phyloP scores from a whole-genome alignment of 35 echinoderm and acorn worm genomes.

The Chiridota heheva region DNA sequence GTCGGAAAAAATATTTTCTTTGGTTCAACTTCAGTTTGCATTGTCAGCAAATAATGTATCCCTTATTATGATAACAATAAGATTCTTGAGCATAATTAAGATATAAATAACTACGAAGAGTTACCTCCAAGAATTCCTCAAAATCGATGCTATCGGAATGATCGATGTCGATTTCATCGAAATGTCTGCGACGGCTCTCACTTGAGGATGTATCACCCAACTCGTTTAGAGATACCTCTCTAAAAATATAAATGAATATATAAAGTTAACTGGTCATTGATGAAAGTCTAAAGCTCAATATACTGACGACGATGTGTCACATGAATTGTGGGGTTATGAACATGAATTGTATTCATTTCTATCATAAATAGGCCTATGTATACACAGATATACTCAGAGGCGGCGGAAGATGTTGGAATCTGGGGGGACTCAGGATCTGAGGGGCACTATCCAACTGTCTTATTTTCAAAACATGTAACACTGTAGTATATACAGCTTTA shows the following conservation, averaged over 20 bases:
- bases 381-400: no score
- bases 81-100: background rate
- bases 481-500: no score
- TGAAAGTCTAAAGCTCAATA: background rate
- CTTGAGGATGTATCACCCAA: slow-evolving; percentile 64
- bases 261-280: background rate
- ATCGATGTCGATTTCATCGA: slow-evolving; percentile 74
- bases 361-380: no score
- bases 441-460: no score
- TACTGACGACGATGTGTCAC: no score
- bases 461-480: no score
- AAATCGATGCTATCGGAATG: slow-evolving; percentile 87
- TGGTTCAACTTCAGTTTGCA: background rate
- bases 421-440: no score
- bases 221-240: slow-evolving; percentile 53
- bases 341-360: no score
- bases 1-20: background rate
- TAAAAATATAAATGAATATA: slow-evolving; percentile 10
- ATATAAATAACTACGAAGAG: background rate
- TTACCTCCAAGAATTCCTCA: slow-evolving; percentile 78
- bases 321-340: no score
- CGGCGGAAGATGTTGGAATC: no score
- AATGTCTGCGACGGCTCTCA: slow-evolving; percentile 13
- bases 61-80: background rate
- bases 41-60: background rate